These are phyloP conservation scores for Lysandra coridon DNA, from an alignment of 2,888 invertebrate species.

Conservation along the genomic window DNA sequence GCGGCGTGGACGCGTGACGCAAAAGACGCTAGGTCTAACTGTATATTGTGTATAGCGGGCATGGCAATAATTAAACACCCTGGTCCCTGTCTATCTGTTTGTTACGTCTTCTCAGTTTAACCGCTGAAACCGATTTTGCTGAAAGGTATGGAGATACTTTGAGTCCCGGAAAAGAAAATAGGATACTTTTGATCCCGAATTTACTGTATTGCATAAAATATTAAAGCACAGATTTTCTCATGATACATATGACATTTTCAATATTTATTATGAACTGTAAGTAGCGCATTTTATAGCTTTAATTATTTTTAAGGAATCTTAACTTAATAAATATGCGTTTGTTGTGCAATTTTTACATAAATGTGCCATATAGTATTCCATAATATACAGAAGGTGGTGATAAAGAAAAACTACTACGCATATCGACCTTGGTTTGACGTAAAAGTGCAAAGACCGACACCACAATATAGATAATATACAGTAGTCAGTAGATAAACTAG, in stretches of 20 bases:
- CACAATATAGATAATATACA: neutral
- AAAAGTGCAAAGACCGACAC: constrained; percentile 24
- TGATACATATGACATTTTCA: no score
- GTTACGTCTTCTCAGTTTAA: no score
- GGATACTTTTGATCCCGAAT: no score
- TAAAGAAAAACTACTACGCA: neutral
- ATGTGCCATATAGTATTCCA: neutral
- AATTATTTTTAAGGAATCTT: neutral
- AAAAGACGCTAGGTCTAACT: constrained; percentile 43
- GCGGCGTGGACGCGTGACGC: constrained; percentile 48
- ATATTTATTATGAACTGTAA: neutral
- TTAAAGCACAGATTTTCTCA: no score
- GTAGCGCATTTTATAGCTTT: neutral
- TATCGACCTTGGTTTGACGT: neutral
- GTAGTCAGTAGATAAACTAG: no score
- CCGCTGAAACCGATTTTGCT: no score
- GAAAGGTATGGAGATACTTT: no score
- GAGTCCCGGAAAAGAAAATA: no score
- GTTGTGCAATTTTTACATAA: neutral
- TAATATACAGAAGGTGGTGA: neutral
- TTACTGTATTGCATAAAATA: no score
- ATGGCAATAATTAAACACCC: neutral
- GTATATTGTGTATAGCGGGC: neutral
- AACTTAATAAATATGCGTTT: neutral
- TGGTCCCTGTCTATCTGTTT: neutral